phyloP scores from a whole-genome alignment of 2,797 vertebrate species.

The Urocyon cinereoargenteus region DNA sequence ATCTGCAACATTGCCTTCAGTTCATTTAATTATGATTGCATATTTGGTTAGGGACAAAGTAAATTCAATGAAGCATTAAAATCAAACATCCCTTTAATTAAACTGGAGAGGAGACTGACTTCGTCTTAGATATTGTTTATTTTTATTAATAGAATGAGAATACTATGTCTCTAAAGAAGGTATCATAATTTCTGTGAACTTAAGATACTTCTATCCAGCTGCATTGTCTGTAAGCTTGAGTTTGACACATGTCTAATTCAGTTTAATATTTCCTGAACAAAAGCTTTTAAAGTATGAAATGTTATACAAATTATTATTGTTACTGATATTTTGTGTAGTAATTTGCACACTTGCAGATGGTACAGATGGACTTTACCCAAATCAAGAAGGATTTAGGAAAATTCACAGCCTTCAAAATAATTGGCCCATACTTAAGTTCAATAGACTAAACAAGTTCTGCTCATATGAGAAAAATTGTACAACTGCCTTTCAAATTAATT shows the following conservation, averaged over 20 bases:
- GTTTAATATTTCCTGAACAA: constrained; percentile 44
- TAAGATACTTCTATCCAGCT: constrained; percentile 73
- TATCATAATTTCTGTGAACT: constrained; percentile 83
- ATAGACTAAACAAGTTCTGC: constrained; percentile 61
- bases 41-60: constrained; percentile 85
- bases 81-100: constrained; percentile 89
- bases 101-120: constrained; percentile 82
- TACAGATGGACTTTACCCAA: constrained; percentile 34
- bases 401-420: constrained; percentile 30
- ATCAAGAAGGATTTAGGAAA: constrained; percentile 65
- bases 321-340: constrained; percentile 32
- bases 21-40: constrained; percentile 76
- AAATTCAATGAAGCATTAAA: constrained; percentile 86
- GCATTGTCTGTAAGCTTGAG: neutral
- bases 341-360: neutral
- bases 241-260: constrained; percentile 18
- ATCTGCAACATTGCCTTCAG: constrained; percentile 65
- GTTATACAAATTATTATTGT: constrained; percentile 13
- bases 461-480: neutral
- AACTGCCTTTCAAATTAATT: constrained; percentile 60
- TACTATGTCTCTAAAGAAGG: constrained; percentile 81
- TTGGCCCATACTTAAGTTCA: constrained; percentile 25
- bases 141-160: constrained; percentile 86
- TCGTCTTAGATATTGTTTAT: constrained; percentile 84
- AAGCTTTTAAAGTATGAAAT: constrained; percentile 64